Percentiles rank a stretch among this genome's conserved stretches.
These are phyloP conservation scores for Coleophora flavipennella DNA, from an alignment of 2,888 invertebrate genomes.

Conservation along the genomic window DNA sequence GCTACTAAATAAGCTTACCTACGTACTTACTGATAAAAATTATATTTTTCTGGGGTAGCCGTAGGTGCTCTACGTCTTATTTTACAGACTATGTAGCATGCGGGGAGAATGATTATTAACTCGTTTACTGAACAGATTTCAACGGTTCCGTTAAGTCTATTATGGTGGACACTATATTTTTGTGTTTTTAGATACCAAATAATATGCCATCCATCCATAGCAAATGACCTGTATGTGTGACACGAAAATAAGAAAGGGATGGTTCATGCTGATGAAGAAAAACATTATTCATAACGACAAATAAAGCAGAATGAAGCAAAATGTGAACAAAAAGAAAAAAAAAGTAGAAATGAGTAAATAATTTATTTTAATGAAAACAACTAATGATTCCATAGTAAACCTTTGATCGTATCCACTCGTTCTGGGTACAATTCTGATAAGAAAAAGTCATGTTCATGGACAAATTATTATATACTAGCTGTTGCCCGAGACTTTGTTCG, in stretches of 20 bases:
- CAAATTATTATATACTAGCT: neutral
- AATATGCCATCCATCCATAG: slow-evolving; percentile 1
- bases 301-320: slow-evolving; percentile 41
- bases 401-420: no score
- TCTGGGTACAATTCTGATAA: no score
- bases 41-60: no score
- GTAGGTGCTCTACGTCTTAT: no score
- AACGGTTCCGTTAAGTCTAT: no score
- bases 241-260: slow-evolving; percentile 13
- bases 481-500: neutral
- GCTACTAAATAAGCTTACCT: no score
- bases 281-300: slow-evolving; percentile 38
- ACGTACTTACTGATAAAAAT: no score
- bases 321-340: slow-evolving; percentile 14
- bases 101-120: no score
- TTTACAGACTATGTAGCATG: no score
- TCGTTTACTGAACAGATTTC: no score
- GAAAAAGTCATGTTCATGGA: neutral
- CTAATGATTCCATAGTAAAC: neutral
- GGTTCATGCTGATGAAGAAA: slow-evolving; percentile 34
- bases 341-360: no score
- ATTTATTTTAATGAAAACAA: neutral
- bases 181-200: slow-evolving; percentile 20
- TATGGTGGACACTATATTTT: neutral
- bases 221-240: neutral